phyloP scores from a whole-genome alignment of 2,113 vertebrate species.

The Promerops cafer region DNA sequence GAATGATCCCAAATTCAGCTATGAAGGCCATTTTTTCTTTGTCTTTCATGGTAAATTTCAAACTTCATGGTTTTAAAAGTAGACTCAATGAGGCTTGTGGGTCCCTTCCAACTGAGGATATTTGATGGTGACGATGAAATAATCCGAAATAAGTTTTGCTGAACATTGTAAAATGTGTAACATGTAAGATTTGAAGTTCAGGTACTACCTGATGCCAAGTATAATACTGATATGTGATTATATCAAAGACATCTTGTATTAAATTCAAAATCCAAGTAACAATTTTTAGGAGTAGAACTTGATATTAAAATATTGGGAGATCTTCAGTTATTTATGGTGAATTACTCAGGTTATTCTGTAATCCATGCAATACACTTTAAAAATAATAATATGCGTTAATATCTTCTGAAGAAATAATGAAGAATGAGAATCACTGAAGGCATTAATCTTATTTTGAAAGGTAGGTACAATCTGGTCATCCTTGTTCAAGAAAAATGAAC shows the following conservation, averaged over 20 bases:
- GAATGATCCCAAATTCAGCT: neutral
- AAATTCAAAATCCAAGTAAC: neutral
- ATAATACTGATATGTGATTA: neutral
- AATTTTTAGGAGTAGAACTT: neutral
- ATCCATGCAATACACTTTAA: neutral
- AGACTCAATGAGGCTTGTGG: neutral
- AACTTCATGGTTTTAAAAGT: neutral
- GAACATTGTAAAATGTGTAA: rapidly evolving
- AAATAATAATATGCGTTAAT: neutral
- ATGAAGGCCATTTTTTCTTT: neutral
- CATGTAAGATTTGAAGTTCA: neutral
- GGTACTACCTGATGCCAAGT: neutral
- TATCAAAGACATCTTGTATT: neutral
- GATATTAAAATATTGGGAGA: neutral
- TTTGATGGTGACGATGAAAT: neutral
- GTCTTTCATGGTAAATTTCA: neutral
- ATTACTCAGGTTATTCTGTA: neutral
- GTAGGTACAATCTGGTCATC: constrained; percentile 29
- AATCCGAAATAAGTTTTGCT: neutral
- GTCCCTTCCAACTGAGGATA: neutral
- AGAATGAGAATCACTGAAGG: neutral
- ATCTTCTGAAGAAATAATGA: neutral
- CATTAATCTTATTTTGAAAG: constrained; percentile 37
- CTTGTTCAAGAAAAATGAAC: constrained; percentile 22
- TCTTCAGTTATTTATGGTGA: neutral